phyloP scores from a whole-genome alignment of 2,113 vertebrate genomes.

The Poeciliopsis occidentalis region DNA sequence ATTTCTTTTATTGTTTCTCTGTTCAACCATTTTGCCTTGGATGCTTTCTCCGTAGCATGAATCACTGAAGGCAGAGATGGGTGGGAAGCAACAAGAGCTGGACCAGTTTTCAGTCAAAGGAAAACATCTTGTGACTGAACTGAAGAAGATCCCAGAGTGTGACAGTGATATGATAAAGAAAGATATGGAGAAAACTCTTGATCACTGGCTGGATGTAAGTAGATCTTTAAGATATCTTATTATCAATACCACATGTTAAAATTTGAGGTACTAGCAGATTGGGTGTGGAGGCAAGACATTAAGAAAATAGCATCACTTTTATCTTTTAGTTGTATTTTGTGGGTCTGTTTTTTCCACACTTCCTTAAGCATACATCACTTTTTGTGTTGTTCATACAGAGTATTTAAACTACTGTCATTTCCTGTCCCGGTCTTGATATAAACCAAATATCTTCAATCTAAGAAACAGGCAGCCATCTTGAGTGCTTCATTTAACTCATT shows the following conservation, averaged over 20 bases:
- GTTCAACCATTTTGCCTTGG: not conserved
- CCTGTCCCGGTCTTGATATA: not conserved
- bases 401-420: not conserved
- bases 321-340: not conserved
- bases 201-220: slow-evolving; percentile 97
- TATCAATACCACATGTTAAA: not conserved
- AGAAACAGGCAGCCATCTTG: not conserved
- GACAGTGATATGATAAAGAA: slow-evolving; percentile 81
- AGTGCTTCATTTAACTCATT: not conserved
- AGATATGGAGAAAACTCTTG: slow-evolving; percentile 87
- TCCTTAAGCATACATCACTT: not conserved
- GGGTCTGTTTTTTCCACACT: not conserved
- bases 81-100: slow-evolving; percentile 85
- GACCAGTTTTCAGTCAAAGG: slow-evolving; percentile 90
- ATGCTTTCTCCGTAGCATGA: slow-evolving; percentile 85
- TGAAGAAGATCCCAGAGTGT: slow-evolving; percentile 88
- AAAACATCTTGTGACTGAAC: slow-evolving; percentile 86
- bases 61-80: slow-evolving; percentile 84
- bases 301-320: not conserved
- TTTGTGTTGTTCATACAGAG: not conserved
- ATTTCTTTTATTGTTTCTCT: not conserved
- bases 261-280: not conserved
- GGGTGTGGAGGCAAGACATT: not conserved
- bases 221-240: not conserved
- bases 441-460: not conserved